Conservation (phyloP, 2,113 vertebrate species). For the Cyprinus carpio region DNA sequence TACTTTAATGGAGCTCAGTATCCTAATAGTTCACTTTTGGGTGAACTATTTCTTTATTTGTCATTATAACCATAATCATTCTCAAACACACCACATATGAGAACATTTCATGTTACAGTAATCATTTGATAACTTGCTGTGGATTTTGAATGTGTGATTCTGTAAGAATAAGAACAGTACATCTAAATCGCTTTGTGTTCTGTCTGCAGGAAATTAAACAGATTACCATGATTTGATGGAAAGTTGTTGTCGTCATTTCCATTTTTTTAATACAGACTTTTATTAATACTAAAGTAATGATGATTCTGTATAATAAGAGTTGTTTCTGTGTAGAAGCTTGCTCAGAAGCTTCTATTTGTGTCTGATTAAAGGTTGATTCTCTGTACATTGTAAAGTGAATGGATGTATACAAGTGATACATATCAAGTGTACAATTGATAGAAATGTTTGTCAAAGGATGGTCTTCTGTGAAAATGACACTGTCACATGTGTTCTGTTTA, state of each 20-base stretch:
- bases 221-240: constrained; percentile 27
- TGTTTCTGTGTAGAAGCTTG: not conserved
- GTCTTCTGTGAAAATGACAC: not conserved
- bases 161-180: not conserved
- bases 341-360: not conserved
- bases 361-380: not conserved
- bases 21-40: not conserved
- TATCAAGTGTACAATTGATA: not conserved
- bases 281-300: constrained; percentile 12
- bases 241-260: not conserved
- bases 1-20: not conserved
- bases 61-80: not conserved
- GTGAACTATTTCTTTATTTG: not conserved
- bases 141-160: not conserved
- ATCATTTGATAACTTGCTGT: not conserved
- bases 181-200: not conserved
- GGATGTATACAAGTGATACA: not conserved
- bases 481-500: constrained; percentile 25
- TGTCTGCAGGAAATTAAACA: constrained; percentile 17
- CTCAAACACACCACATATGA: not conserved
- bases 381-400: not conserved
- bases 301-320: not conserved
- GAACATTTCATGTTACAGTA: not conserved
- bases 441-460: constrained; percentile 46
- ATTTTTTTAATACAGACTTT: not conserved